These are phyloP conservation scores for Procambarus virginalis DNA, from an alignment of 1,140 invertebrate genomes.

Conservation along the genomic window DNA sequence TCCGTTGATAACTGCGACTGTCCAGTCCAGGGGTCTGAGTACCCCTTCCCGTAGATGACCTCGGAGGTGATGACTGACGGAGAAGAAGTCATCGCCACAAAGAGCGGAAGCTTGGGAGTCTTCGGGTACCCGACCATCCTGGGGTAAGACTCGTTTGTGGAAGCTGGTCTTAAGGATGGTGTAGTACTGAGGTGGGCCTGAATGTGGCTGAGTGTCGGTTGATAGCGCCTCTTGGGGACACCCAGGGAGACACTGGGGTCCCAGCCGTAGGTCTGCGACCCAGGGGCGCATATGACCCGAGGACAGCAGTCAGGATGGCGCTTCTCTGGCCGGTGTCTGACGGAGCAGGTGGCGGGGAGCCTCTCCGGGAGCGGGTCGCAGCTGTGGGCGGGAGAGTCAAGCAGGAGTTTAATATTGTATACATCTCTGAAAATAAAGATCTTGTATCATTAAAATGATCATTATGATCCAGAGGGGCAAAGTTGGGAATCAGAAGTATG, in stretches of 20 bases:
- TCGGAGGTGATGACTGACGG: conserved; percentile 11
- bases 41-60: conserved; percentile 34
- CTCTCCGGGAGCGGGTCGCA: conserved; percentile 5
- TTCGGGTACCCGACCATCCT: neutral
- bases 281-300: conserved; percentile 19
- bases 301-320: conserved; percentile 46
- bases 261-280: neutral
- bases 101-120: neutral
- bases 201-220: neutral
- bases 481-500: no score
- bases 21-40: conserved; percentile 31
- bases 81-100: neutral
- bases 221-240: neutral
- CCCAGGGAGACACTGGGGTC: neutral
- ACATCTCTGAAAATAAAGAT: no score
- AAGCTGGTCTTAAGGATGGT: neutral
- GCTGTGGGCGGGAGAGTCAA: neutral
- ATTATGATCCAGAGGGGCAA: no score
- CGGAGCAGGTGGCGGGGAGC: neutral
- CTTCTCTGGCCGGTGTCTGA: neutral
- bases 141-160: neutral
- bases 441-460: no score
- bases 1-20: neutral
- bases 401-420: no score
- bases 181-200: neutral